Evolutionary conservation across 37 sponge, comb jelly and placozoan genomes (phyloP).

Genomic region (Tethya wilhelma): DNA sequence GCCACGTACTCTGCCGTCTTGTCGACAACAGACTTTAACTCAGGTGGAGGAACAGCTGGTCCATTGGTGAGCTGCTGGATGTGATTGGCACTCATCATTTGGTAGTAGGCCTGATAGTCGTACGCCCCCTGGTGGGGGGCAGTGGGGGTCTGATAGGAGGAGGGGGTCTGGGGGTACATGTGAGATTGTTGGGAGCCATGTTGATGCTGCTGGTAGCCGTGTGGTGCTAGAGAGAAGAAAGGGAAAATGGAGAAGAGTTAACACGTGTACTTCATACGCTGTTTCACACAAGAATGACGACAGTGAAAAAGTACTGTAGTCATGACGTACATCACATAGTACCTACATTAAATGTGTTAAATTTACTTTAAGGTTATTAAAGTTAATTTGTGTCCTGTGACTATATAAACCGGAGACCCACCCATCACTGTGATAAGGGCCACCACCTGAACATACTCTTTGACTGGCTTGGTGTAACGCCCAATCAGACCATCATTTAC

Average conservation of each 20-base stretch:
- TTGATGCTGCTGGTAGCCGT: not conserved
- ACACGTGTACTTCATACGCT: not conserved
- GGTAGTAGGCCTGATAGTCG: conserved; percentile 29
- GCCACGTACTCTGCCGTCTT: conserved; percentile 93
- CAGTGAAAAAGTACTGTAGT: not conserved
- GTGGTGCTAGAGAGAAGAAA: not conserved
- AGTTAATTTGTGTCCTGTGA: too few species aligned
- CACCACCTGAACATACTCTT: too few species aligned
- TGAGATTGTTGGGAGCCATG: not conserved
- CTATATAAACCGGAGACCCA: too few species aligned
- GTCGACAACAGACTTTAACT: conserved; percentile 76
- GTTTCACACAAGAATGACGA: not conserved
- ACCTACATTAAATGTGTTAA: too few species aligned
- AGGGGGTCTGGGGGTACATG: not conserved
- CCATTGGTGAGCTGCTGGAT: not conserved
- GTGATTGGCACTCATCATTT: not conserved
- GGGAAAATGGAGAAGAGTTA: not conserved
- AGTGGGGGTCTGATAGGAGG: not conserved
- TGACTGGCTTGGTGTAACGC: too few species aligned
- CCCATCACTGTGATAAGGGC: too few species aligned
- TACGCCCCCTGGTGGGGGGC: not conserved
- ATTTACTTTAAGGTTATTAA: too few species aligned
- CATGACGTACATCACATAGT: too few species aligned
- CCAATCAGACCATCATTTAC: too few species aligned
- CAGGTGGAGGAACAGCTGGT: conserved; percentile 73